phyloP scores from a whole-genome alignment of 2,797 vertebrate genomes.

The Enteromius anoplus region DNA sequence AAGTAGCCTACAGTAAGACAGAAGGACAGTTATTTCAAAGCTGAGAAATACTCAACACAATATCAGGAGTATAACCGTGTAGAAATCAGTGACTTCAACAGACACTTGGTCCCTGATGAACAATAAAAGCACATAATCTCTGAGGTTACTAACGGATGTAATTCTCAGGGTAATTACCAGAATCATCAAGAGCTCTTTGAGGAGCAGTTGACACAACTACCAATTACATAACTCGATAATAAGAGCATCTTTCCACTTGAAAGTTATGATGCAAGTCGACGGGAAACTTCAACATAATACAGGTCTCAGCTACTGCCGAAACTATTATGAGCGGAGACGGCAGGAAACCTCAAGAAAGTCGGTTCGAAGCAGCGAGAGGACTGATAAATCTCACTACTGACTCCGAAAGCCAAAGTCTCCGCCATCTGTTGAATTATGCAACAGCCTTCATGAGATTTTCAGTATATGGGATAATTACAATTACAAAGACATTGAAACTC shows the following conservation, averaged over 20 bases:
- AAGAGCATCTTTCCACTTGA: slow-evolving; percentile 20
- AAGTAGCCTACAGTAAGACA: neutral
- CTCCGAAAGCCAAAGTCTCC: slow-evolving; percentile 36
- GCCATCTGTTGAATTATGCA: slow-evolving; percentile 59
- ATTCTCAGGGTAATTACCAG: slow-evolving; percentile 37
- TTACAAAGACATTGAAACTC: slow-evolving; percentile 57
- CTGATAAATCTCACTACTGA: slow-evolving; percentile 24
- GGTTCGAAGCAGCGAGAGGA: slow-evolving; percentile 27
- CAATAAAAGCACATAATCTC: slow-evolving; percentile 31
- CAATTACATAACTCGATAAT: slow-evolving; percentile 45
- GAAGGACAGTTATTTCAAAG: neutral
- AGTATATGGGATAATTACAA: slow-evolving; percentile 47
- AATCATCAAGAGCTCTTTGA: slow-evolving; percentile 36
- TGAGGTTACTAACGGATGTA: slow-evolving; percentile 36
- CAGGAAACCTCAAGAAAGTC: slow-evolving; percentile 30
- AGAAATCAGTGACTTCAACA: slow-evolving; percentile 5
- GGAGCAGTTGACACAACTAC: slow-evolving; percentile 39
- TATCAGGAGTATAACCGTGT: neutral
- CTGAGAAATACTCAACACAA: neutral
- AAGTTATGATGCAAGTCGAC: slow-evolving; percentile 5
- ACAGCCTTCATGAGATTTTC: slow-evolving; percentile 49
- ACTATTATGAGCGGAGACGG: slow-evolving; percentile 23
- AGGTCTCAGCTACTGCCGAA: slow-evolving; percentile 31
- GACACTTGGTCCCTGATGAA: slow-evolving; percentile 11
- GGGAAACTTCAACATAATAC: slow-evolving; percentile 27